Evolutionary conservation across 2,113 vertebrate genomes (phyloP).

Genomic region (Pelusios castaneus): DNA sequence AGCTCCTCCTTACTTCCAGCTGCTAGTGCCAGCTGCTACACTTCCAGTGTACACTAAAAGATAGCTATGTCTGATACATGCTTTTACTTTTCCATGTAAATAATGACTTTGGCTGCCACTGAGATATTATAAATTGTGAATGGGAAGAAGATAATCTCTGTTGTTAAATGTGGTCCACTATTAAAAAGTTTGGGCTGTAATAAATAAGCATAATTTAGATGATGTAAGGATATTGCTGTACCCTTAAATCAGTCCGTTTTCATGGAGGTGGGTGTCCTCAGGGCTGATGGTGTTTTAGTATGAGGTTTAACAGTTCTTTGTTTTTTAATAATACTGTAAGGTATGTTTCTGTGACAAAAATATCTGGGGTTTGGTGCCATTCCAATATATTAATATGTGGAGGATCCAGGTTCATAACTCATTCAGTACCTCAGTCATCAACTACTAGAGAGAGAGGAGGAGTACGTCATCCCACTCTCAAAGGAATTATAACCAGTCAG

Average conservation of each 20-base stretch:
- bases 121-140: rapidly evolving
- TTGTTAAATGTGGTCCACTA: neutral
- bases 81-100: neutral
- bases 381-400: rapidly evolving
- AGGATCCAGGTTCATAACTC: no score
- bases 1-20: neutral
- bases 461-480: no score
- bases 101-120: neutral
- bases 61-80: no score
- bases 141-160: rapidly evolving
- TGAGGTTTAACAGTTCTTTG: no score
- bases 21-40: no score
- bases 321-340: rapidly evolving
- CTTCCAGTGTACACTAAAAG: neutral
- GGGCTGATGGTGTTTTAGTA: no score
- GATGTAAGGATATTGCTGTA: neutral
- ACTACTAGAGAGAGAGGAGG: no score
- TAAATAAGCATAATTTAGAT: neutral
- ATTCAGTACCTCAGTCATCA: no score
- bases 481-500: no score
- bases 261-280: neutral
- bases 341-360: neutral
- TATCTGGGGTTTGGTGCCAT: neutral
- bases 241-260: neutral
- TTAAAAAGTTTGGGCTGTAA: neutral